A percentile compares a stretch with the other conserved stretches of the same genome.
phyloP scores from a whole-genome alignment of 1,140 invertebrate genomes.

The Tetragonula clypearis region DNA sequence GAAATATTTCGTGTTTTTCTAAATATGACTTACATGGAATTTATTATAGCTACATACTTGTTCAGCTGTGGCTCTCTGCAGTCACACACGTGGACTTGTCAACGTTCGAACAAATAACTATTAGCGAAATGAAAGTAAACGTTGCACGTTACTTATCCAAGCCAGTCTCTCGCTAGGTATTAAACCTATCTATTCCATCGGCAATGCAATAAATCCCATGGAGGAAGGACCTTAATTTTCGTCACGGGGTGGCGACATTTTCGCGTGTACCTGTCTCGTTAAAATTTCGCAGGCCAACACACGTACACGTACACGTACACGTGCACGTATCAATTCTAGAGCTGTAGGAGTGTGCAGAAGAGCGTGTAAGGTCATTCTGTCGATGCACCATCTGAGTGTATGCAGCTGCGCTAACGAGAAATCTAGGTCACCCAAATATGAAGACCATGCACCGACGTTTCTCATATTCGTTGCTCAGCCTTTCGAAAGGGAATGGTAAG shows the following conservation, averaged over 20 bases:
- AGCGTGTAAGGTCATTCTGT: slow-evolving; percentile 5
- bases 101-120: background rate
- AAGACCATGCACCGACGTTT: slow-evolving; percentile 28
- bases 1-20: too few relatives aligned
- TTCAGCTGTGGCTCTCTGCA: background rate
- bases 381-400: slow-evolving; percentile 18
- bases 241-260: background rate
- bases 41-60: background rate
- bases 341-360: slow-evolving; percentile 9
- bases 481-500: slow-evolving; percentile 13
- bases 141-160: too few relatives aligned
- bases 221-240: background rate
- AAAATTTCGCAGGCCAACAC: background rate
- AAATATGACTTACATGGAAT: too few relatives aligned
- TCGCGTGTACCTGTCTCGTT: background rate
- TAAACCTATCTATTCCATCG: background rate
- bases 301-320: background rate
- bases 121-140: too few relatives aligned
- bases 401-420: slow-evolving; percentile 38
- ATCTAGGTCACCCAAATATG: slow-evolving; percentile 58
- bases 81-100: background rate
- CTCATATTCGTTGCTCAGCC: slow-evolving; percentile 15
- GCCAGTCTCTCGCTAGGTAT: too few relatives aligned
- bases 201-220: too few relatives aligned
- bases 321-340: slow-evolving; percentile 1